These are phyloP conservation scores for Tragelaphus strepsiceros DNA, from an alignment of 2,113 vertebrate species.

Conservation along the genomic window DNA sequence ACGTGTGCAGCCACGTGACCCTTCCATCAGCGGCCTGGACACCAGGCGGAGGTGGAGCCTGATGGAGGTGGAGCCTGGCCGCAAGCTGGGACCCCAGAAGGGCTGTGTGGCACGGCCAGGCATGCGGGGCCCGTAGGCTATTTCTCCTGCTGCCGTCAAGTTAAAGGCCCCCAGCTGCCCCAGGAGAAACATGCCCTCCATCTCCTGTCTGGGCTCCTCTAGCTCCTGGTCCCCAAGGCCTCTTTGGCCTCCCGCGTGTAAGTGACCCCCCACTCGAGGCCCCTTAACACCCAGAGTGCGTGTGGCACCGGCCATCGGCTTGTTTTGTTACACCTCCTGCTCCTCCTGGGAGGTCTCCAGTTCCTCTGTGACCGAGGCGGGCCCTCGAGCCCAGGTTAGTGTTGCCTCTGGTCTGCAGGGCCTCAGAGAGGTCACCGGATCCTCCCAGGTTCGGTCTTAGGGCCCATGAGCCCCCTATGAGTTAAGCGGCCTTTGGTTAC, in stretches of 20 bases:
- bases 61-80: neutral
- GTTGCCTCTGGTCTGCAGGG: rapidly evolving
- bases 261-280: rapidly evolving
- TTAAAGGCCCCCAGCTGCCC: too few relatives aligned
- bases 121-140: rapidly evolving
- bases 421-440: rapidly evolving
- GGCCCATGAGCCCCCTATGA: rapidly evolving
- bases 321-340: neutral
- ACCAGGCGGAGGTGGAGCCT: rapidly evolving
- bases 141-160: rapidly evolving
- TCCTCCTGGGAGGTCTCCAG: rapidly evolving
- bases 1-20: rapidly evolving
- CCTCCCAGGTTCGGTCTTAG: rapidly evolving
- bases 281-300: neutral
- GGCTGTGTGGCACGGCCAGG: rapidly evolving
- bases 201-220: neutral
- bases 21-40: rapidly evolving
- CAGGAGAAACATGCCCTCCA: rapidly evolving
- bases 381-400: rapidly evolving
- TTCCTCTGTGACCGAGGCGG: rapidly evolving
- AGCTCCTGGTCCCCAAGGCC: neutral
- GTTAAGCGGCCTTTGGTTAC: neutral
- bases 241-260: rapidly evolving
- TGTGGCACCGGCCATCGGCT: rapidly evolving
- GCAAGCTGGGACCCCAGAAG: rapidly evolving